Evolutionary conservation across 1,140 invertebrate genomes (phyloP).

Genomic region (Cotesia vestalis): DNA sequence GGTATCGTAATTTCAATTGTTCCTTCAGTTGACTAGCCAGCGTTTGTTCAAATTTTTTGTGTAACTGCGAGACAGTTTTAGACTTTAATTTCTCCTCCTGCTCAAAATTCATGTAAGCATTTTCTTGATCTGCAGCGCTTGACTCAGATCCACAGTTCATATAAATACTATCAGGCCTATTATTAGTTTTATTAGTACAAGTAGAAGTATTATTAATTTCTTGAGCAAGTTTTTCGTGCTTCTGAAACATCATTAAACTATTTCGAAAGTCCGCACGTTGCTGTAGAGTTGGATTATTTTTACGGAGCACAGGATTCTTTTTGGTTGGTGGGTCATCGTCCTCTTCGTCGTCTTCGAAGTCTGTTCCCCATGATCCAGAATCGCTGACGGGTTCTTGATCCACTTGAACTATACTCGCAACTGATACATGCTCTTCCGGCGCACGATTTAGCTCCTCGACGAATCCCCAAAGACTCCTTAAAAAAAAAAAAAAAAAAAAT

Average conservation of each 20-base stretch:
- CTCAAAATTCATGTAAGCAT: slow-evolving; percentile 51
- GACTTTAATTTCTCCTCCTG: neutral
- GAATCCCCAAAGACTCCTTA: slow-evolving; percentile 54
- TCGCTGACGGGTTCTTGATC: slow-evolving; percentile 52
- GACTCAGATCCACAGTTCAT: slow-evolving; percentile 47
- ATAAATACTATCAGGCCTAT: slow-evolving; percentile 49
- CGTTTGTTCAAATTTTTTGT: slow-evolving; percentile 41
- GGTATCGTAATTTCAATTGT: slow-evolving; percentile 44
- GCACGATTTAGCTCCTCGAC: slow-evolving; percentile 55
- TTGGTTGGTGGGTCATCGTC: slow-evolving; percentile 14
- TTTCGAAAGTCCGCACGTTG: slow-evolving; percentile 42
- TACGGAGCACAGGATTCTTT: neutral
- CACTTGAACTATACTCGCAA: slow-evolving; percentile 19
- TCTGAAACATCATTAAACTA: slow-evolving; percentile 45
- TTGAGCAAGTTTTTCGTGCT: slow-evolving; percentile 36
- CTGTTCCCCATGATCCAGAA: slow-evolving; percentile 57
- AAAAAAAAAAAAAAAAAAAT: neutral
- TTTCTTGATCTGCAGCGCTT: slow-evolving; percentile 39
- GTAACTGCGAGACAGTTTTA: slow-evolving; percentile 43
- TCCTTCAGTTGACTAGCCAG: slow-evolving; percentile 50
- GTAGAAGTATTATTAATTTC: neutral
- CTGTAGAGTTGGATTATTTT: slow-evolving; percentile 13
- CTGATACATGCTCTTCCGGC: slow-evolving; percentile 51
- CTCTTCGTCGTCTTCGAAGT: slow-evolving; percentile 57
- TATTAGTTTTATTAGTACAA: neutral